phyloP scores from a whole-genome alignment of 2,888 invertebrate species.

The Agriopis marginaria region DNA sequence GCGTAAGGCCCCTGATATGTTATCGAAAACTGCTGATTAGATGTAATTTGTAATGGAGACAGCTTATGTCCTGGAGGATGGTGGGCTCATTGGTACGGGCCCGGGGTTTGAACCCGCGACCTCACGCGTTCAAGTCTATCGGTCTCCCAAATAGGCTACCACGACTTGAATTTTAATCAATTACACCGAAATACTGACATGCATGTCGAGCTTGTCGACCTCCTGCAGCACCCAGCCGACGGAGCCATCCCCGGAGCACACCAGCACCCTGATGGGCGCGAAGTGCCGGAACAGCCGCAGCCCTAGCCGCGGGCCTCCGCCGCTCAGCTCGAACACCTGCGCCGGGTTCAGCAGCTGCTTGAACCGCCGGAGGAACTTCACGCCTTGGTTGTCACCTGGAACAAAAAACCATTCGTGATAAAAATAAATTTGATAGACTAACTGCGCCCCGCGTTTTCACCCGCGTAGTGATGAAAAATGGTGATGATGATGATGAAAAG shows the following conservation, averaged over 20 bases:
- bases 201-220: conserved; percentile 97
- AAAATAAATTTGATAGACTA: background rate
- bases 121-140: too few species aligned
- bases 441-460: too few species aligned
- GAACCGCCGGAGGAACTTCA: conserved; percentile 97
- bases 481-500: too few species aligned
- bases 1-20: too few species aligned
- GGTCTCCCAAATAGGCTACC: too few species aligned
- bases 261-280: conserved; percentile 97
- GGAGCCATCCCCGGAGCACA: conserved; percentile 99
- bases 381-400: conserved; percentile 97
- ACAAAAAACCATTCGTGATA: background rate
- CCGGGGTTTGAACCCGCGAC: too few species aligned
- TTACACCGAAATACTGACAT: conserved; percentile 88
- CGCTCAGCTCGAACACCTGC: conserved; percentile 98
- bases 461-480: too few species aligned
- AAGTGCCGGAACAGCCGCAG: conserved; percentile 97
- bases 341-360: conserved; percentile 98
- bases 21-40: too few species aligned
- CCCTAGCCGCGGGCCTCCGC: conserved; percentile 93
- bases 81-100: too few species aligned
- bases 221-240: conserved; percentile 99
- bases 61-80: too few species aligned
- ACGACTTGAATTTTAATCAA: too few species aligned
- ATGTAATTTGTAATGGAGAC: too few species aligned